These are phyloP conservation scores for Crocodylus rhombifer DNA, from an alignment of 2,797 vertebrate genomes.

Conservation along the genomic window DNA sequence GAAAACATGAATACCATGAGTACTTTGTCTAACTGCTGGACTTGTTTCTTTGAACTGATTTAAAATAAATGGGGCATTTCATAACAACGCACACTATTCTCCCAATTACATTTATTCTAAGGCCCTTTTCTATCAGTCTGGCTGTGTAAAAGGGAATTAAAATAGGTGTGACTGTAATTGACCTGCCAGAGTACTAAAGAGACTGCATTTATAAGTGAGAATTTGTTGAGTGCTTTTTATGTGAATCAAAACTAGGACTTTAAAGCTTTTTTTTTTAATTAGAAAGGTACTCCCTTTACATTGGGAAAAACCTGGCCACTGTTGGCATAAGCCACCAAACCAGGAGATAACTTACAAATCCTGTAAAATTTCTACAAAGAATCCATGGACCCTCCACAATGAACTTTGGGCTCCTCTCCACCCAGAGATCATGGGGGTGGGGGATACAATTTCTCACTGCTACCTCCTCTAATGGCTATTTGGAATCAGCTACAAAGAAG, in stretches of 20 bases:
- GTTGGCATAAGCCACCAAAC: not conserved
- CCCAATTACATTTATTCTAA: not conserved
- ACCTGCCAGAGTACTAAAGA: not conserved
- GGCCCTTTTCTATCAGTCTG: not conserved
- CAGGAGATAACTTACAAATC: not conserved
- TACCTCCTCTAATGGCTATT: not conserved
- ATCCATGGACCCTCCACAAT: rapidly evolving
- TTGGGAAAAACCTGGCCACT: not conserved
- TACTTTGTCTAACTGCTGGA: not conserved
- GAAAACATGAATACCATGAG: not conserved
- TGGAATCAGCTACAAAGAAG: not conserved
- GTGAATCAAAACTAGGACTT: not conserved
- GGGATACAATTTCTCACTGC: not conserved
- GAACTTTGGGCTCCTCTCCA: not conserved
- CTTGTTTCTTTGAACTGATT: not conserved
- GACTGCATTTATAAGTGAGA: not conserved
- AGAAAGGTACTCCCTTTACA: not conserved
- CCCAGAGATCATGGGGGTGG: not conserved
- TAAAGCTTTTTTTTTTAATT: not conserved
- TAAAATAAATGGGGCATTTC: not conserved
- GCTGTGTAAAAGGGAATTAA: not conserved
- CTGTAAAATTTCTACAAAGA: rapidly evolving
- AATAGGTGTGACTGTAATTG: not conserved
- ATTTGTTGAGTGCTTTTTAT: not conserved
- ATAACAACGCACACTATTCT: rapidly evolving